Percentiles rank a stretch among this genome's conserved stretches.
These are phyloP conservation scores for Podargus strigoides DNA, from an alignment of 2,797 vertebrate species.

Conservation along the genomic window DNA sequence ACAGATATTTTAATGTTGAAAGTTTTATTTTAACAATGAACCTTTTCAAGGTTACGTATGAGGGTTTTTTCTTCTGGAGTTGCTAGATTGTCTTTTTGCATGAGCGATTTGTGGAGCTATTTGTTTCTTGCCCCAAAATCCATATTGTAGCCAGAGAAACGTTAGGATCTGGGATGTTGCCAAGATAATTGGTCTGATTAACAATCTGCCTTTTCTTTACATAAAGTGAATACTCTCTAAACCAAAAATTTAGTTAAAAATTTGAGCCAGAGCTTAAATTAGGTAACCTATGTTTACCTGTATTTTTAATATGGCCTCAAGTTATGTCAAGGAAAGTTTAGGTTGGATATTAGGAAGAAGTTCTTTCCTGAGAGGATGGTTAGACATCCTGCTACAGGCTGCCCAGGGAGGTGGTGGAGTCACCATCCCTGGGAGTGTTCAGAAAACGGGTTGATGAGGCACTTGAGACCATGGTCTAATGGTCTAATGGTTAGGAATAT, in stretches of 20 bases:
- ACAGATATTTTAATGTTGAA: not conserved
- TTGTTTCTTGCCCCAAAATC: not conserved
- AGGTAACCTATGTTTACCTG: not conserved
- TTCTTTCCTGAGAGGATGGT: too few relatives aligned
- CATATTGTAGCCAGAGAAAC: not conserved
- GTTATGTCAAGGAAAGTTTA: too few relatives aligned
- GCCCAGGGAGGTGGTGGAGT: too few relatives aligned
- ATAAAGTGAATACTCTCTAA: not conserved
- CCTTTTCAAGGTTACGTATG: not conserved
- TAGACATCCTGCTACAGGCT: too few relatives aligned
- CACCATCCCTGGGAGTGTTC: too few relatives aligned
- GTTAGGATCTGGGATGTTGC: not conserved
- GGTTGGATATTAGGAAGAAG: too few relatives aligned
- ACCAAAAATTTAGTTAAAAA: not conserved
- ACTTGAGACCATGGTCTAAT: too few relatives aligned
- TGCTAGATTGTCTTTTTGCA: not conserved
- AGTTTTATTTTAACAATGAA: not conserved
- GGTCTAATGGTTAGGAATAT: too few relatives aligned
- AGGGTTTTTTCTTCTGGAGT: not conserved
- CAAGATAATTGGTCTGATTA: not conserved
- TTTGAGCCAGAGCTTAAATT: not conserved
- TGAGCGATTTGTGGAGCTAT: not conserved
- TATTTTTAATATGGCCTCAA: too few relatives aligned
- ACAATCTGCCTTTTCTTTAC: not conserved
- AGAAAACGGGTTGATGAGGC: too few relatives aligned